Evolutionary conservation across 2,113 vertebrate genomes (phyloP).

Genomic region (Phocoena phocoena): DNA sequence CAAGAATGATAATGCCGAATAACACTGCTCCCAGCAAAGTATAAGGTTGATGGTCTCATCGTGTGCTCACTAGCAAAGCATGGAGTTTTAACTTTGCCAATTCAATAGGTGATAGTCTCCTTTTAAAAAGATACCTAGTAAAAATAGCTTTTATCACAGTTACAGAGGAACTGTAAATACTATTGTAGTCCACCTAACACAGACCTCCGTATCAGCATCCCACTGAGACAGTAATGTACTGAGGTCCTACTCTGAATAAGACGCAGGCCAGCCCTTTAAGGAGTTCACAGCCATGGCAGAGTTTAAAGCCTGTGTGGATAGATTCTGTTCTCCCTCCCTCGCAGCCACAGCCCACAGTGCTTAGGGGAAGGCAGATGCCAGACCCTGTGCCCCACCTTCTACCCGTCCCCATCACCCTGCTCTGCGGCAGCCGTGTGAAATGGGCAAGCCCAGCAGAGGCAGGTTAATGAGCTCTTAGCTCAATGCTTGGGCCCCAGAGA

Average conservation of each 20-base stretch:
- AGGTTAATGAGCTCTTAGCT: neutral
- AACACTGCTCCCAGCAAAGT: neutral
- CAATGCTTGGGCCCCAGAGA: neutral
- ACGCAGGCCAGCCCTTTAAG: neutral
- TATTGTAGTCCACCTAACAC: neutral
- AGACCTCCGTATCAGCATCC: neutral
- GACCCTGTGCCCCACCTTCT: neutral
- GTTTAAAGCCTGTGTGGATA: too few relatives aligned
- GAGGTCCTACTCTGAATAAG: neutral
- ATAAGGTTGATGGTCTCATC: too few relatives aligned
- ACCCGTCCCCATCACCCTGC: too few relatives aligned
- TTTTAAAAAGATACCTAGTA: neutral
- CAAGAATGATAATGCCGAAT: neutral
- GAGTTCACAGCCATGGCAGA: neutral
- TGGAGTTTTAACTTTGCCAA: neutral
- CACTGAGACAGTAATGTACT: fast-evolving
- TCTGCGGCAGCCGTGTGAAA: fast-evolving
- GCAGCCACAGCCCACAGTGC: neutral
- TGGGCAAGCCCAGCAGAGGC: neutral
- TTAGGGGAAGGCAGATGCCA: neutral
- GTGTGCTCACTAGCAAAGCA: neutral
- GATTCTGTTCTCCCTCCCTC: neutral
- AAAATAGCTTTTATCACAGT: neutral
- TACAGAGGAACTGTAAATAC: neutral
- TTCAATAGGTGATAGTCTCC: neutral